Evolutionary conservation across 2,888 invertebrate genomes (phyloP), one percentile per base, ranked within the genome.

Genomic region (Amblyjoppa fuscipennis): DNA sequence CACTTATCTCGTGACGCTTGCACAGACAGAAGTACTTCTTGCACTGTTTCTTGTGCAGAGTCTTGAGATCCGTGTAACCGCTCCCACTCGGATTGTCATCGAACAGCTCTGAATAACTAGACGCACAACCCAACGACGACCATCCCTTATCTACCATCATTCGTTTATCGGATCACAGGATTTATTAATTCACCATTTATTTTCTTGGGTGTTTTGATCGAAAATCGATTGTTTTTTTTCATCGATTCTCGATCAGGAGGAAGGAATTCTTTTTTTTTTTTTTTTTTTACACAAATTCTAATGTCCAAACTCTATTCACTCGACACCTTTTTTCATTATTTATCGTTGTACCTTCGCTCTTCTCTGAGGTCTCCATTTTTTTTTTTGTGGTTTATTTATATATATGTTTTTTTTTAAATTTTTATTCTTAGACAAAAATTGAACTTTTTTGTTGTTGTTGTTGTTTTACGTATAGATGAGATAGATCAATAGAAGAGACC

Each of bases 121-220:
- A 90, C 88, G 87, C 88, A 75, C 84, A 73, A 85, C 86, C 88
- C 82, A 88, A 88, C 89, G 91, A 87, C 89, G 91, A 87, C 89
- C 93, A 93, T 93, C 81, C 91, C 81, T 92, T 92, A 88, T 93
- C 93, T 92, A 93, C 93, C 93, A 93, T 93, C 89, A 92, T 93
- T 92, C 89, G 89, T 79, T 86, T 80, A 86, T 86, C 81, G 66
- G 66, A 64, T 59, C 56, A 51, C 71, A n/a, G 49, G 45, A 34
- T 34, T 28, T 56, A 9, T 49, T 25, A 77, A 80, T 71, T 61
- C 53, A 51, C 20, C 34, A 51, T 77, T 56, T 64, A 3, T 56
- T n/a, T 74, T 76, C 1, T 73, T 41, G 25, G 20, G 56, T 69
- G 25, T n/a, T 34, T 71, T 13, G 25, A 16, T 13, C 7, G 45